Base-by-base conservation (phyloP, 2,113 vertebrate genomes). In the Scatophagus argus region DNA sequence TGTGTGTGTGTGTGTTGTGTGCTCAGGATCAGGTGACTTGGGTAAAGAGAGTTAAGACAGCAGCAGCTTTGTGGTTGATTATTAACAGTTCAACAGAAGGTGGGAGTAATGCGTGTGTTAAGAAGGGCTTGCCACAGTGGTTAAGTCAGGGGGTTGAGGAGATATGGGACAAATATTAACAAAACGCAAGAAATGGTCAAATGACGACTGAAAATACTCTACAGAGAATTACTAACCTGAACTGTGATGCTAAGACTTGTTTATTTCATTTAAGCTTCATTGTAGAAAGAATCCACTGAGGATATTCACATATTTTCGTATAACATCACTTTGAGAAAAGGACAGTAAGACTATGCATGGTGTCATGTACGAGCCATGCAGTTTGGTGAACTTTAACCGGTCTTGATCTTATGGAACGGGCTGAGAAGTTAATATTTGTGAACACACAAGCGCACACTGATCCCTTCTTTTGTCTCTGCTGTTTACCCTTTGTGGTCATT, bases 401-500 rank as follows among this genome's bases (percentile, higher is more conserved):
- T 52, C 69, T n/a, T 54, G 51, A 31, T 61, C 51, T 38, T 41
- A 62, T 9, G 63, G 41, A 86, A 65, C 56, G 44, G 46, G 13
- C 62, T 74, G 46, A 41, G 68, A 80, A 65, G 85, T 83, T 88
- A 80, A 83, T 84, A 77, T 87, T 84, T 89, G 74, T 65, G 65
- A 65, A 52, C 80, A 75, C 74, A 79, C 79, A 80, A 55, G 79
- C 68, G 83, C 77, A 71, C 74, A 61, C 77, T 36, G 41, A 59
- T 75, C 75, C 55, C 44, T 79, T 78, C 58, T 81, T 81, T 76
- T 78, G 66, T 76, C 66, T 84, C 61, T 31, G 56, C 63, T 87
- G 83, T 92, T 91, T 92, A 89, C 88, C 74, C 87, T 86, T 60
- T 72, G 68, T 62, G 86, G 88, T 85, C 88, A 91, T 88, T 89